A percentile compares a stretch with the other conserved stretches of the same genome.
Conservation (phyloP, 2,797 vertebrate species). For the Nasua narica region DNA sequence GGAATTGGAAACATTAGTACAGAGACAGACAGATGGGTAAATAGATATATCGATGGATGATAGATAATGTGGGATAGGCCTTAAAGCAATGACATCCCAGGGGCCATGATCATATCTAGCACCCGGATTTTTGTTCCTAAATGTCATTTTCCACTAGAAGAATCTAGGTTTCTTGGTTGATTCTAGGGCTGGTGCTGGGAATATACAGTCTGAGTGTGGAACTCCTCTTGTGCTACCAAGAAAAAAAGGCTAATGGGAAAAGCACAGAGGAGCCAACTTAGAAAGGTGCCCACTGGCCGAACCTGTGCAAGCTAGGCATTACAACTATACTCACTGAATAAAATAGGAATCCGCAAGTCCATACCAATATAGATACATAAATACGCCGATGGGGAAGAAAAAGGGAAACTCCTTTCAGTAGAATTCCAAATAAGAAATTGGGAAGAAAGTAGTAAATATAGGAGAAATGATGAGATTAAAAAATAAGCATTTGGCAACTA, state of each 20-base stretch:
- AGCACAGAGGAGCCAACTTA: neutral
- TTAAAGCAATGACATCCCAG: neutral
- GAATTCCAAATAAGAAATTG: neutral
- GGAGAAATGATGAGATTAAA: neutral
- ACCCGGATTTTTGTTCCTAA: neutral
- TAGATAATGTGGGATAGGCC: neutral
- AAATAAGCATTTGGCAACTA: neutral
- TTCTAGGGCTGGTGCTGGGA: no score
- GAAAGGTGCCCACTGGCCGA: neutral
- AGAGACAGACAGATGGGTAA: neutral
- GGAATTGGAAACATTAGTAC: neutral
- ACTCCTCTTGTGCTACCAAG: no score
- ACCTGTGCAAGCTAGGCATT: neutral
- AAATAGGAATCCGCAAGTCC: neutral
- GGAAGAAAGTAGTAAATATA: neutral
- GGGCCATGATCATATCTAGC: neutral
- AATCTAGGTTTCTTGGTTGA: neutral
- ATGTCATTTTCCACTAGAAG: neutral
- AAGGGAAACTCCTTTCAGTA: neutral
- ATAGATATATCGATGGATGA: neutral
- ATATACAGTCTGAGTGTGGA: neutral
- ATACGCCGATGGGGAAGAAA: neutral
- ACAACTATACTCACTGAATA: neutral
- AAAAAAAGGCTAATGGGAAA: neutral
- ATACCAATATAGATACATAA: neutral